Conservation (phyloP, 2,888 invertebrate genomes). For the Leptura quadrifasciata region DNA sequence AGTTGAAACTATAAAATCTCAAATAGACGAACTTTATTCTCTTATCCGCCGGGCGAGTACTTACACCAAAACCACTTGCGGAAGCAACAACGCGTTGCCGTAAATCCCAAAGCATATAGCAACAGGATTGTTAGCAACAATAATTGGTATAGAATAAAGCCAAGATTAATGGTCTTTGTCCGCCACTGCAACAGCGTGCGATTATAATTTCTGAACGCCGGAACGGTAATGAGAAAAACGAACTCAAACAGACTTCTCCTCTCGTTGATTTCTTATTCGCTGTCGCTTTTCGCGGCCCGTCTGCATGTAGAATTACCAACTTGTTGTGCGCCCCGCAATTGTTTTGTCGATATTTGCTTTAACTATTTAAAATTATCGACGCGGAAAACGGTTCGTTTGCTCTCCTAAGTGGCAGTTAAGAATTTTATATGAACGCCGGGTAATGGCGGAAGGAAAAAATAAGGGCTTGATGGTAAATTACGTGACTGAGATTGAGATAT, state of each 20-base stretch:
- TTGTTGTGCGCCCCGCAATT: constrained; percentile 29
- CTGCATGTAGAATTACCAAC: constrained; percentile 37
- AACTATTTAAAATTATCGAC: constrained; percentile 34
- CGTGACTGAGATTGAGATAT: neutral
- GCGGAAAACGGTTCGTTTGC: constrained; percentile 18
- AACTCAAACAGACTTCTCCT: constrained; percentile 24
- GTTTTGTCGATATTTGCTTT: constrained; percentile 31
- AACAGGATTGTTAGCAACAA: constrained; percentile 35
- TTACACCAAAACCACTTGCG: neutral
- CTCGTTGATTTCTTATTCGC: constrained; percentile 22
- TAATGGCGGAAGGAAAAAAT: constrained; percentile 14
- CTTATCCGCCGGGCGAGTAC: neutral
- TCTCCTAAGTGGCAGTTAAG: constrained; percentile 17
- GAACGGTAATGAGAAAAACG: constrained; percentile 39
- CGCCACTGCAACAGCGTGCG: constrained; percentile 34
- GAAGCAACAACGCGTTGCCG: constrained; percentile 2
- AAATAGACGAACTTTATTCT: neutral
- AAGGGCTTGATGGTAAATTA: constrained; percentile 17
- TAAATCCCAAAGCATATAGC: constrained; percentile 31
- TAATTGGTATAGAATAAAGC: constrained; percentile 24
- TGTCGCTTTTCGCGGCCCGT: constrained; percentile 25
- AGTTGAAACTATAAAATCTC: neutral
- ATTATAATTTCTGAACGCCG: constrained; percentile 36
- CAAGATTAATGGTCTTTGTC: constrained; percentile 36
- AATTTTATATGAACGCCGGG: constrained; percentile 19